Percentiles rank a stretch among this genome's conserved stretches.
These are phyloP conservation scores for Colostygia pectinataria DNA, from an alignment of 2,888 invertebrate genomes.

Conservation along the genomic window DNA sequence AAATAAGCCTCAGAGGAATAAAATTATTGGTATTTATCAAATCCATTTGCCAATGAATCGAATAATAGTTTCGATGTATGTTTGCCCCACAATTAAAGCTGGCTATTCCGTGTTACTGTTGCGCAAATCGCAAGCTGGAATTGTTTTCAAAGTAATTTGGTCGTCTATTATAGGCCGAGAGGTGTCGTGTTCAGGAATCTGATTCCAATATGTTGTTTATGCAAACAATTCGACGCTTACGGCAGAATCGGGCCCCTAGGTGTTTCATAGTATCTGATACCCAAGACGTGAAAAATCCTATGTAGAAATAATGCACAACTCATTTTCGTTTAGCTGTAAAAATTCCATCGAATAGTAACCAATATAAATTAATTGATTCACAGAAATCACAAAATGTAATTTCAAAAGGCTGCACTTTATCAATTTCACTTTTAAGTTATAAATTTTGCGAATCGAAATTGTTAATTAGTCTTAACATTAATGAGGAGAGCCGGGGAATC, in stretches of 20 bases:
- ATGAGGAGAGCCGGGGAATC: slow-evolving; percentile 42
- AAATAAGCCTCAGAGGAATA: neutral
- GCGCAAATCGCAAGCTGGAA: slow-evolving; percentile 34
- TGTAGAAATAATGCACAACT: too few relatives aligned
- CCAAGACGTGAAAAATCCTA: too few relatives aligned
- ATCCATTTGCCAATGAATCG: slow-evolving; percentile 1
- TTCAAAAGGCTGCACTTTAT: slow-evolving; percentile 26
- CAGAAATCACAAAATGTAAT: slow-evolving; percentile 24
- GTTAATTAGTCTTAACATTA: slow-evolving; percentile 47
- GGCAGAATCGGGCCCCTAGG: too few relatives aligned
- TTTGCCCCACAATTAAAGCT: neutral
- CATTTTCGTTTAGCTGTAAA: too few relatives aligned
- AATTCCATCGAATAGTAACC: too few relatives aligned
- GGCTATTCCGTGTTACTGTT: slow-evolving; percentile 35
- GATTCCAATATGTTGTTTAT: too few relatives aligned
- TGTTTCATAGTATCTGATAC: too few relatives aligned
- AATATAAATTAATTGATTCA: slow-evolving; percentile 21
- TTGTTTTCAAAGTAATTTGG: too few relatives aligned
- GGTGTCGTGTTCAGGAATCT: too few relatives aligned
- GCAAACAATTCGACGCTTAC: too few relatives aligned
- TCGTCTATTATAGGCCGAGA: too few relatives aligned
- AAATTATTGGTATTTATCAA: slow-evolving; percentile 4
- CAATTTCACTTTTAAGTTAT: slow-evolving; percentile 27
- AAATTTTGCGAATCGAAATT: slow-evolving; percentile 43
- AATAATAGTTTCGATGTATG: neutral